These are phyloP conservation scores for Pavo muticus DNA, from an alignment of 2,113 vertebrate species.

Conservation along the genomic window DNA sequence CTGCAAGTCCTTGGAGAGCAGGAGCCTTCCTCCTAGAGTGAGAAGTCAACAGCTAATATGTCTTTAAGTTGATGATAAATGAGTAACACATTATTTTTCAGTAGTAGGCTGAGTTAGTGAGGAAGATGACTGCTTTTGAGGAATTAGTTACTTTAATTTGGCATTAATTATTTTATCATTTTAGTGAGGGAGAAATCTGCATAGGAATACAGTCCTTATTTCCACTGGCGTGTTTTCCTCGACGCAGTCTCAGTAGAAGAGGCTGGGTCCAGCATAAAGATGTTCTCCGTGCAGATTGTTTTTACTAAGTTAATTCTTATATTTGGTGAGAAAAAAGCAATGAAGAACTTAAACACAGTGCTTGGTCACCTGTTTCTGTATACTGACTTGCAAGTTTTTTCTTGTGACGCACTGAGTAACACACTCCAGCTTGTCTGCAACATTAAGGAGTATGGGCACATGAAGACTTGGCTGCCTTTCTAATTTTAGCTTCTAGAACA, in stretches of 20 bases:
- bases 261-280: background rate
- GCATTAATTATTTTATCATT: background rate
- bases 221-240: background rate
- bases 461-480: background rate
- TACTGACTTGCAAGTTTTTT: background rate
- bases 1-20: background rate
- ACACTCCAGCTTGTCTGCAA: background rate
- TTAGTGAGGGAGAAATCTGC: fast-evolving
- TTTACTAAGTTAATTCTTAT: background rate
- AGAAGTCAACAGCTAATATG: background rate
- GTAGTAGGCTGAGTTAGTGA: background rate
- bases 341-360: background rate
- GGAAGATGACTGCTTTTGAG: background rate
- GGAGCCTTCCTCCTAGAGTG: background rate
- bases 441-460: background rate
- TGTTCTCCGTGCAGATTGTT: background rate
- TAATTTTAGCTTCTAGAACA: background rate
- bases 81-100: background rate
- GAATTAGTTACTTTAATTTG: background rate
- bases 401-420: background rate
- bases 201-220: background rate
- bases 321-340: background rate
- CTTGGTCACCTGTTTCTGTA: background rate
- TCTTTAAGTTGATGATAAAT: background rate
- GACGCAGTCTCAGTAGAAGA: background rate